Evolutionary conservation across 2,797 vertebrate species (phyloP).

Genomic region (Clarias fuscus): DNA sequence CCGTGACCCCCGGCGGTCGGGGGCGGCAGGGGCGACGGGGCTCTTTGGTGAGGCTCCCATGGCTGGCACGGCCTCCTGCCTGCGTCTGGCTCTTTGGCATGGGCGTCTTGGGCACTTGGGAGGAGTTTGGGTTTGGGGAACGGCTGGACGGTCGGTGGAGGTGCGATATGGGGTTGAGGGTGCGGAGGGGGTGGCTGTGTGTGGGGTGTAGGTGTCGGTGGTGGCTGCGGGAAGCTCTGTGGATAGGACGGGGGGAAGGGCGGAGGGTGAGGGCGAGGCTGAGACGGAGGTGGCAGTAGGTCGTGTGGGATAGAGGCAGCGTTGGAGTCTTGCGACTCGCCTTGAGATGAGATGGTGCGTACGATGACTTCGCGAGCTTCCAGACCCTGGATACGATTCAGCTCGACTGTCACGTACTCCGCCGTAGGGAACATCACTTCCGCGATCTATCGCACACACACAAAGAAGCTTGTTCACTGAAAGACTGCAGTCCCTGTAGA

Average conservation of each 20-base stretch:
- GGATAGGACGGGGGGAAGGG: slow-evolving; percentile 63
- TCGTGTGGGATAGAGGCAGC: slow-evolving; percentile 81
- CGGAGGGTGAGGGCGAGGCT: slow-evolving; percentile 62
- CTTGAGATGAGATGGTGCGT: slow-evolving; percentile 91
- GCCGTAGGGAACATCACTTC: slow-evolving; percentile 90
- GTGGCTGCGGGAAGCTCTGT: slow-evolving; percentile 65
- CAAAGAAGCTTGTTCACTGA: neutral
- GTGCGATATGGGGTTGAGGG: slow-evolving; percentile 74
- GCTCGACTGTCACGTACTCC: slow-evolving; percentile 82
- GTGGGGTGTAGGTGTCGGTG: slow-evolving; percentile 59
- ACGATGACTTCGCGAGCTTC: slow-evolving; percentile 88
- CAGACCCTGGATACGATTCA: slow-evolving; percentile 84
- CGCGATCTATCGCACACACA: slow-evolving; percentile 79
- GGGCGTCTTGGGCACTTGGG: slow-evolving; percentile 88
- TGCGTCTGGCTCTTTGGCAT: slow-evolving; percentile 93
- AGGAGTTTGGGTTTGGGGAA: slow-evolving; percentile 85
- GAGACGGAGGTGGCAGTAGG: slow-evolving; percentile 84
- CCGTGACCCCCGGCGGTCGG: slow-evolving; percentile 70
- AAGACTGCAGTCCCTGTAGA: neutral
- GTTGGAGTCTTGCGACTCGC: slow-evolving; percentile 90
- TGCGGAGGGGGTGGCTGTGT: slow-evolving; percentile 74
- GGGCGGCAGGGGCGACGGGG: slow-evolving; percentile 73
- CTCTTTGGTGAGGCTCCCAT: slow-evolving; percentile 78
- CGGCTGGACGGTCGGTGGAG: slow-evolving; percentile 78
- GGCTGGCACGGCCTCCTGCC: slow-evolving; percentile 74